These are phyloP conservation scores for Sorex maritimensis DNA, from an alignment of 2,797 vertebrate species.

Conservation along the genomic window DNA sequence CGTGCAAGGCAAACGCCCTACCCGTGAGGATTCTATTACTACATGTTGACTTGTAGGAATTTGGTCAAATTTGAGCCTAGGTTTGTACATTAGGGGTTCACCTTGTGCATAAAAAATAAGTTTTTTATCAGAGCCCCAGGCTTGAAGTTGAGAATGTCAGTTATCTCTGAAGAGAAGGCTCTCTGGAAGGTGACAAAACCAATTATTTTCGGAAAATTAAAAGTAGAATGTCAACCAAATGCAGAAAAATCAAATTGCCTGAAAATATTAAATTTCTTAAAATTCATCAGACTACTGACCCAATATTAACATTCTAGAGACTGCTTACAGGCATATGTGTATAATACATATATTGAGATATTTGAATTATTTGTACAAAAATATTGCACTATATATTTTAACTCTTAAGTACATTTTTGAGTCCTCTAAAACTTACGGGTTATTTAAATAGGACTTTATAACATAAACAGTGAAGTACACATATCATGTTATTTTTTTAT, in stretches of 20 bases:
- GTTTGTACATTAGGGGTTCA: not conserved
- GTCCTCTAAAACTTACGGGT: not conserved
- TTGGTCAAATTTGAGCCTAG: not conserved
- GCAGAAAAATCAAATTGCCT: not conserved
- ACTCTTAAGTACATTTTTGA: not conserved
- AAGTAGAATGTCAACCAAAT: not conserved
- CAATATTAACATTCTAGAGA: not conserved
- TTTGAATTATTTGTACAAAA: not conserved
- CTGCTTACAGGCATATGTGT: not conserved
- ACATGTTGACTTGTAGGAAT: not conserved
- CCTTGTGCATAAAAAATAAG: not conserved
- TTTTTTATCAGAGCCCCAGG: not conserved
- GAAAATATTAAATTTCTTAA: constrained; percentile 35
- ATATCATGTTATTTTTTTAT: not conserved
- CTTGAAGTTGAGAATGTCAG: not conserved
- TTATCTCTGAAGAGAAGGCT: too few species aligned
- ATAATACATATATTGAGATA: not conserved
- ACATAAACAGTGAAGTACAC: not conserved
- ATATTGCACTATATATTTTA: not conserved
- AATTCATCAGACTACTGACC: not conserved
- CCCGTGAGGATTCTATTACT: not conserved
- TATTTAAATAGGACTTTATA: not conserved
- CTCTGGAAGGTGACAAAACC: not conserved
- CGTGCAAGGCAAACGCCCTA: too few species aligned
- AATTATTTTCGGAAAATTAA: not conserved